phyloP scores from a whole-genome alignment of 2,888 invertebrate species.

The Caradrina clavipalpis region DNA sequence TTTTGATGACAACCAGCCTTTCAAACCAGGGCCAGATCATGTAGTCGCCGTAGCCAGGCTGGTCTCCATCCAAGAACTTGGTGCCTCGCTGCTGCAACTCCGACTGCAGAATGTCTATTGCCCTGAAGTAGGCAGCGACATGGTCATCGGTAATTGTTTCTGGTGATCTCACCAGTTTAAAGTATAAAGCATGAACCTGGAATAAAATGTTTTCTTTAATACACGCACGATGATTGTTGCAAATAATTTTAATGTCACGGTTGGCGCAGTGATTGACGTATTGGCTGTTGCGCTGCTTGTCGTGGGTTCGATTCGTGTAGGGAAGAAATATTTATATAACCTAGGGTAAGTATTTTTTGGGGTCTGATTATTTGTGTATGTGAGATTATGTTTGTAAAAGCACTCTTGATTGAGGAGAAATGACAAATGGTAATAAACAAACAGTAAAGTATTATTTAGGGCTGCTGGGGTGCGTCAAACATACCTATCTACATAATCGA shows the following conservation, averaged over 20 bases:
- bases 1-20: constrained; percentile 87
- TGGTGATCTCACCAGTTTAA: constrained; percentile 72
- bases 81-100: constrained; percentile 92
- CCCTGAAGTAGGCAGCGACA: constrained; percentile 74
- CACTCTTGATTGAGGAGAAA: too few species aligned
- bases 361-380: too few species aligned
- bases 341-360: too few species aligned
- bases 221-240: too few species aligned
- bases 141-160: constrained; percentile 74
- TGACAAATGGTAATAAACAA: too few species aligned
- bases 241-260: too few species aligned
- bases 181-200: constrained; percentile 74
- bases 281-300: too few species aligned
- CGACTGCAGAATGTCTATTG: constrained; percentile 92
- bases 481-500: too few species aligned
- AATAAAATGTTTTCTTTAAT: constrained; percentile 35
- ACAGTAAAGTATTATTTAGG: neutral
- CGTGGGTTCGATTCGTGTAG: too few species aligned
- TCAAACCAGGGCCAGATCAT: constrained; percentile 98
- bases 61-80: constrained; percentile 91
- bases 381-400: too few species aligned
- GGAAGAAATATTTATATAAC: too few species aligned
- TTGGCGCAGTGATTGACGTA: too few species aligned
- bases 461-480: neutral
- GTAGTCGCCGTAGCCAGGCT: constrained; percentile 95